Base-by-base conservation (phyloP, 1,140 invertebrate species). In the Oncopeltus fasciatus region DNA sequence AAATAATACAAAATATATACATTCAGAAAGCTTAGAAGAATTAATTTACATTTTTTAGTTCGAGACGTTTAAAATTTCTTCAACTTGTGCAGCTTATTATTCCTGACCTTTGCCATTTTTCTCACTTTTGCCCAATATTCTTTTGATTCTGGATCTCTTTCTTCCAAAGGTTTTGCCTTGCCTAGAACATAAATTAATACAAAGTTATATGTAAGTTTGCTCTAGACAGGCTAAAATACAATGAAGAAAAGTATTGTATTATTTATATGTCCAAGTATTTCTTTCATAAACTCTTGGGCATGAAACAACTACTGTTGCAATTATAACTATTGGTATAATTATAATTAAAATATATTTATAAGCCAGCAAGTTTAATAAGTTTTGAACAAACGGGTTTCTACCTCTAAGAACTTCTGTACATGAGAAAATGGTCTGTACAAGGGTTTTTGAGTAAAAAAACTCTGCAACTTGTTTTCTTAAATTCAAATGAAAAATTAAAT, bases 61-160 rank as follows among this genome's bases (percentile, higher is more conserved):
- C 16, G 8, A 9, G 16, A 11, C 5, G 46, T n/a, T 49, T 5
- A 5, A 49, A 49, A 64, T 44, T 61, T 64, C 26, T 57, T 61
- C 4, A 64, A 24, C 26, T 64, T 64, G 2, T 49, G 27, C 53
- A 64, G 28, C 16, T 77, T 72, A 70, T 84, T 86, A 60, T 86
- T 83, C 67, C 78, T 73, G 60, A 71, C 74, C 63, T 84, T 76
- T 4, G 74, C 81, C 60, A 81, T 69, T 68, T 78, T 82, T 58
- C 84, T 75, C 16, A 89, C 70, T 59, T 77, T 74, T 62, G 81
- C 73, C 90, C 90, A 95, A 72, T 95, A 95, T 67, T 82, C 74
- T 74, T 87, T 86, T 2, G 83, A 81, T 67, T 86, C 78, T 4
- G 85, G 86, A 73, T 93, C 88, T 63, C 94, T 68, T 68, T 93